Conservation (phyloP, 1,140 invertebrate genomes). For the Trichomalopsis sarcophagae region DNA sequence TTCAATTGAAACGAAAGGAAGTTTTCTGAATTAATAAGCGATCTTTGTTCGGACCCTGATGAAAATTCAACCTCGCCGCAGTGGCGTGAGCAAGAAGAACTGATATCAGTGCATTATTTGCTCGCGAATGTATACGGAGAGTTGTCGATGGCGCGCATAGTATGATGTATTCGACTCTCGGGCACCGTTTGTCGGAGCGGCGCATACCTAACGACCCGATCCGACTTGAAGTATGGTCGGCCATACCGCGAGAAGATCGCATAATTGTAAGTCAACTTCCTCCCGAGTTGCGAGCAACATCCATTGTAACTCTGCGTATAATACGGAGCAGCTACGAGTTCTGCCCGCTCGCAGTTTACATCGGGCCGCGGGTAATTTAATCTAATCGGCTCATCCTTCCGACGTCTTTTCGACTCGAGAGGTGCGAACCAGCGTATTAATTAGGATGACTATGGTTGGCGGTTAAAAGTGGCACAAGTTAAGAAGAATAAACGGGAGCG, state of each 20-base stretch:
- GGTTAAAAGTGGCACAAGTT: conserved; percentile 5
- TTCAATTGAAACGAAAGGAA: too few species aligned
- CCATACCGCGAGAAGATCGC: conserved; percentile 52
- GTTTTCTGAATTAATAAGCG: too few species aligned
- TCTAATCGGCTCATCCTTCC: too few species aligned
- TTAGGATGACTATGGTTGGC: not conserved
- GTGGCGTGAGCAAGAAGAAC: too few species aligned
- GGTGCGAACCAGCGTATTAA: not conserved
- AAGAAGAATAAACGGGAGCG: conserved; percentile 29
- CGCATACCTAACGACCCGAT: not conserved
- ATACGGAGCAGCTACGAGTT: too few species aligned
- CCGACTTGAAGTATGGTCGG: conserved; percentile 55
- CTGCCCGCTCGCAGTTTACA: too few species aligned
- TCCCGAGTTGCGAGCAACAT: conserved; percentile 15
- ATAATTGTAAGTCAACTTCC: conserved; percentile 62
- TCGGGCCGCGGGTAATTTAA: too few species aligned
- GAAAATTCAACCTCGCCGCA: too few species aligned
- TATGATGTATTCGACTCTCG: conserved; percentile 52
- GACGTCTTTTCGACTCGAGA: too few species aligned
- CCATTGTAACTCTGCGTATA: not conserved
- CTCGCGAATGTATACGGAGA: not conserved
- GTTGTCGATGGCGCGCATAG: not conserved
- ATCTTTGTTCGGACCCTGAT: too few species aligned
- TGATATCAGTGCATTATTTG: not conserved
- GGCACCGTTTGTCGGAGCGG: conserved; percentile 56